These are phyloP conservation scores for Lasioglossum figueresi DNA, from an alignment of 2,888 invertebrate species.

Conservation along the genomic window DNA sequence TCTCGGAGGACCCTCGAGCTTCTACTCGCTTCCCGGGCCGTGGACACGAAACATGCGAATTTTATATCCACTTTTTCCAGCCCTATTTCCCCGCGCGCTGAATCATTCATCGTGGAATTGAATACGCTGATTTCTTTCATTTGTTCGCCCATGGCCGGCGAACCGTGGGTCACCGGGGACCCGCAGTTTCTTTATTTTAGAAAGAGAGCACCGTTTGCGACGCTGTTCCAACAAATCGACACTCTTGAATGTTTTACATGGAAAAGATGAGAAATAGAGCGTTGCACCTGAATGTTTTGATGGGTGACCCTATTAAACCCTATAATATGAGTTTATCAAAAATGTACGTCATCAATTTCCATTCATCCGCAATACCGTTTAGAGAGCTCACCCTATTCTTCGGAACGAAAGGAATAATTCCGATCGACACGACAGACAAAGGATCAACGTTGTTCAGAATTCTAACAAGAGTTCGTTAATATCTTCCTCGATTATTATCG, in stretches of 20 bases:
- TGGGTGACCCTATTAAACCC: neutral
- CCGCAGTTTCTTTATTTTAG: neutral
- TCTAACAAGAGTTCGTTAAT: no score
- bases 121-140: neutral
- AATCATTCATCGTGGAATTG: neutral
- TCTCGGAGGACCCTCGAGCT: slow-evolving; percentile 9
- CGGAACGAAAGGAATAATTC: no score
- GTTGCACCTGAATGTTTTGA: no score
- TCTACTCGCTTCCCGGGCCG: neutral
- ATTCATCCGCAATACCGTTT: no score
- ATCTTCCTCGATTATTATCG: neutral
- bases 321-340: no score
- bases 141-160: neutral
- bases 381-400: no score
- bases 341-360: no score
- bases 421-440: no score
- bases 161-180: neutral
- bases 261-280: neutral
- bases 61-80: slow-evolving; percentile 2
- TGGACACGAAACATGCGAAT: neutral
- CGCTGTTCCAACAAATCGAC: no score
- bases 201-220: neutral
- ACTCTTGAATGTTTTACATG: neutral
- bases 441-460: neutral
- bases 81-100: neutral